phyloP scores from a whole-genome alignment of 2,113 vertebrate genomes.

The Zapornia atra region DNA sequence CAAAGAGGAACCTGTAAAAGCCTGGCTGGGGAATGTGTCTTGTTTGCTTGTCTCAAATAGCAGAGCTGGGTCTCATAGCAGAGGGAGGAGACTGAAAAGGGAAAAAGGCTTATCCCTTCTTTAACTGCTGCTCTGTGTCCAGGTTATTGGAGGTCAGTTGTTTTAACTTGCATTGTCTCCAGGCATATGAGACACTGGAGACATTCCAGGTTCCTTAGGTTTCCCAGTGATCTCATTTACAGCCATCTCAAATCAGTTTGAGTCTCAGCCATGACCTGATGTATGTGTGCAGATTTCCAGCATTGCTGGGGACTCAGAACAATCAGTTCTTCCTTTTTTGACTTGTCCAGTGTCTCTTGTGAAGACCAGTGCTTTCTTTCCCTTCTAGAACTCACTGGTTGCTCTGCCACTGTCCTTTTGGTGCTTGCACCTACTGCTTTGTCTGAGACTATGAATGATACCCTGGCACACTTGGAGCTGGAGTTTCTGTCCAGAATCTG shows the following conservation, averaged over 20 bases:
- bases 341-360: background rate
- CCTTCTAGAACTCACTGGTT: background rate
- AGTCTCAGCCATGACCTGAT: background rate
- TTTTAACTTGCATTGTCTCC: background rate
- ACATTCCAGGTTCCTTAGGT: slow-evolving; percentile 8
- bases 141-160: background rate
- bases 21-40: background rate
- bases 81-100: background rate
- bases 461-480: background rate
- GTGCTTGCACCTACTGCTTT: background rate
- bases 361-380: background rate
- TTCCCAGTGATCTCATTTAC: slow-evolving; percentile 11
- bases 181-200: background rate
- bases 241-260: background rate
- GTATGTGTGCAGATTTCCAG: background rate
- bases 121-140: background rate
- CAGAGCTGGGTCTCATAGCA: background rate
- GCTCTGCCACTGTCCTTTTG: background rate
- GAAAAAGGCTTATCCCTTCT: background rate
- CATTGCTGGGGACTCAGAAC: background rate
- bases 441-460: background rate
- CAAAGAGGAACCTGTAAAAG: background rate
- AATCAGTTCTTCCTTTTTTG: background rate
- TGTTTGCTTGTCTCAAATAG: background rate
- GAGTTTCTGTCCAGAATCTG: background rate